phyloP scores from a whole-genome alignment of 2,797 vertebrate species.

The Philypnodon macrostomus region DNA sequence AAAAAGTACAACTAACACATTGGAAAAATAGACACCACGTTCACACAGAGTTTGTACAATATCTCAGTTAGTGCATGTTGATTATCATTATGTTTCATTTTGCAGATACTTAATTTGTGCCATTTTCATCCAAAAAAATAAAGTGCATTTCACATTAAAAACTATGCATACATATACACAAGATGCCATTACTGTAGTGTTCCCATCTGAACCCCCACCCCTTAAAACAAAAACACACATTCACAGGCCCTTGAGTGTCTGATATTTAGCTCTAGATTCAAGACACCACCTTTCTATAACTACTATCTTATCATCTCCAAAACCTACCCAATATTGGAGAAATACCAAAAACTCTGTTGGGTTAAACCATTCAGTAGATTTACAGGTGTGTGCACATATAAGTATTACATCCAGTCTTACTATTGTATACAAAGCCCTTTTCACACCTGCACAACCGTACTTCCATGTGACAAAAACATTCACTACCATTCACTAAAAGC shows the following conservation, averaged over 20 bases:
- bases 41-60: conserved; percentile 76
- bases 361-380: conserved; percentile 35
- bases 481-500: conserved; percentile 32
- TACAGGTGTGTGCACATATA: conserved; percentile 48
- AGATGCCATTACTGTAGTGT: conserved; percentile 72
- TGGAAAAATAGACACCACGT: conserved; percentile 85
- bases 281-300: conserved; percentile 20
- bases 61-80: conserved; percentile 82
- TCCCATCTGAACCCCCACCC: conserved; percentile 14
- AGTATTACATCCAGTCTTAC: conserved; percentile 57
- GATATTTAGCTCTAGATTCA: conserved; percentile 69
- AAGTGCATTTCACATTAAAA: conserved; percentile 86
- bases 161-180: conserved; percentile 79
- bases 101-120: conserved; percentile 84
- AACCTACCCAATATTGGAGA: not conserved
- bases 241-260: conserved; percentile 65
- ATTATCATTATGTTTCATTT: conserved; percentile 79
- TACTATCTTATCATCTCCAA: conserved; percentile 10
- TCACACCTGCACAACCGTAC: conserved; percentile 41
- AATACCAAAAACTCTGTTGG: conserved; percentile 16
- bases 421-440: conserved; percentile 73
- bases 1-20: conserved; percentile 82
- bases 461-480: conserved; percentile 47
- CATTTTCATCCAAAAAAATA: conserved; percentile 79
- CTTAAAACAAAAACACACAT: conserved; percentile 40